Evolutionary conservation across 2,888 invertebrate species (phyloP).

Genomic region (Loripinus fragilis): DNA sequence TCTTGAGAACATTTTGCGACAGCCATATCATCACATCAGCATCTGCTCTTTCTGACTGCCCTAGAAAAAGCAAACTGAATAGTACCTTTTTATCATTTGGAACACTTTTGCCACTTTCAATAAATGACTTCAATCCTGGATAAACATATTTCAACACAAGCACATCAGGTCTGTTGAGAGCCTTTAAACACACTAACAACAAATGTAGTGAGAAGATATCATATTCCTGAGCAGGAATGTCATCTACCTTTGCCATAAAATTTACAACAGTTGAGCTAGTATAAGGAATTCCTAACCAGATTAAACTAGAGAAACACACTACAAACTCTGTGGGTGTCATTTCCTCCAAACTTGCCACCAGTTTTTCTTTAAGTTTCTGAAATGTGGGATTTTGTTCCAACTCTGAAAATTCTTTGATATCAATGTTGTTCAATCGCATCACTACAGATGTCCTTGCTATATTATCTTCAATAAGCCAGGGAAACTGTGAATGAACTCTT

Average conservation of each 20-base stretch:
- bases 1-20: neutral
- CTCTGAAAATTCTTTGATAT: neutral
- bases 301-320: neutral
- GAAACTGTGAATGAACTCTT: neutral
- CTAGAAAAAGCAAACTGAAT: slow-evolving; percentile 5
- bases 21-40: neutral
- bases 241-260: neutral
- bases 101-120: neutral
- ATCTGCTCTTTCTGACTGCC: neutral
- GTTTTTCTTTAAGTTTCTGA: neutral
- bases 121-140: neutral
- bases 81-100: neutral
- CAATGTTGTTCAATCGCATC: neutral
- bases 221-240: neutral
- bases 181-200: neutral
- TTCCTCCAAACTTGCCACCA: neutral
- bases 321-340: neutral
- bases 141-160: neutral
- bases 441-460: neutral
- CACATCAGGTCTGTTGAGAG: neutral
- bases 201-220: neutral
- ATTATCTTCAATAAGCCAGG: neutral
- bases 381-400: neutral
- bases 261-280: neutral
- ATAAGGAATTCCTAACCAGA: neutral